phyloP scores from a whole-genome alignment of 2,113 vertebrate genomes.

The Albula goreensis region DNA sequence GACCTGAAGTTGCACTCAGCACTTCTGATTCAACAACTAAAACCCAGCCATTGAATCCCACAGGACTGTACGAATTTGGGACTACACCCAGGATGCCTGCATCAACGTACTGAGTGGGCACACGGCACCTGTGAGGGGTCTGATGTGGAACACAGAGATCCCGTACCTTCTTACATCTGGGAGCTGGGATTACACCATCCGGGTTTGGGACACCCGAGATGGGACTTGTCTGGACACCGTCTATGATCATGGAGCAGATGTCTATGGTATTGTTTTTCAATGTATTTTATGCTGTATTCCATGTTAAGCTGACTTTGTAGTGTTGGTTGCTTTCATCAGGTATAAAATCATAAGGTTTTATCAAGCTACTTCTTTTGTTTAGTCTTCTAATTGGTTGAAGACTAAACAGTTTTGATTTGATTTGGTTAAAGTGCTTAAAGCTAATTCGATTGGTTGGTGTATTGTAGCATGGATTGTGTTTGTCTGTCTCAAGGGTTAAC shows the following conservation, averaged over 20 bases:
- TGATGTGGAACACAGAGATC: slow-evolving; percentile 96
- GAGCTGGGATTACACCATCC: slow-evolving; percentile 96
- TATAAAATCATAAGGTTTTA: too few species aligned
- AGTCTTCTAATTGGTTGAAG: too few species aligned
- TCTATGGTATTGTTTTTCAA: slow-evolving; percentile 78
- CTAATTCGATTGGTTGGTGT: background rate
- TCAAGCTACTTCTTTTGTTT: too few species aligned
- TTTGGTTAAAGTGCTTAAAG: background rate
- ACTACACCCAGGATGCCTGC: slow-evolving; percentile 94
- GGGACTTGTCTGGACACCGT: slow-evolving; percentile 90
- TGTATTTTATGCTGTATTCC: background rate
- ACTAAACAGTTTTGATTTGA: too few species aligned
- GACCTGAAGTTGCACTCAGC: background rate
- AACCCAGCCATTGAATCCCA: slow-evolving; percentile 27
- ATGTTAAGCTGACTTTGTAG: too few species aligned
- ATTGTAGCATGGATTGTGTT: background rate
- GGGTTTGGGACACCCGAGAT: slow-evolving; percentile 93
- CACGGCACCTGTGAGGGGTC: slow-evolving; percentile 86
- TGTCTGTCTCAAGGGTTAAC: slow-evolving; percentile 77
- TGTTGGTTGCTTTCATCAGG: too few species aligned
- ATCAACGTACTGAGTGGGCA: slow-evolving; percentile 91
- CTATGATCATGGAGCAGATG: slow-evolving; percentile 92
- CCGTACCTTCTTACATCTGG: slow-evolving; percentile 94
- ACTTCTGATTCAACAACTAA: background rate
- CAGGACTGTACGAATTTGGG: slow-evolving; percentile 95